Evolutionary conservation across 2,797 vertebrate genomes (phyloP).

Genomic region (Chaetodon trifasciatus): DNA sequence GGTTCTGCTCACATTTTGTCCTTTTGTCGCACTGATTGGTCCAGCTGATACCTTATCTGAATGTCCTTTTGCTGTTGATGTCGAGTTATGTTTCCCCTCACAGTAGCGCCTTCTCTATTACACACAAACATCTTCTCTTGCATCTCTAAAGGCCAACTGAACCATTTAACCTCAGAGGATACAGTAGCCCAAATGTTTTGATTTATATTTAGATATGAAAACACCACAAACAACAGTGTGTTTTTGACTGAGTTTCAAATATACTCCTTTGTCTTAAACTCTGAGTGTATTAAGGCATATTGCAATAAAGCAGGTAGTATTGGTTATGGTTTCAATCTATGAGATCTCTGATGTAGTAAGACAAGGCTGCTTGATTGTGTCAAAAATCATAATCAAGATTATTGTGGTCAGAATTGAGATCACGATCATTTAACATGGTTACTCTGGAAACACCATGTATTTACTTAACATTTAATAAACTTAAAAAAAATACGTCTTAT

Average conservation of each 20-base stretch:
- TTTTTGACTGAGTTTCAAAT: background rate
- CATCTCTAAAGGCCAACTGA: constrained; percentile 26
- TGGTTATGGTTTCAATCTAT: background rate
- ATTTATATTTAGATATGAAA: constrained; percentile 8
- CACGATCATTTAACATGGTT: no score
- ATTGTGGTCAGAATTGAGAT: no score
- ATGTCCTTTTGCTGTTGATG: constrained; percentile 16
- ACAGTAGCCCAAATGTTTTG: background rate
- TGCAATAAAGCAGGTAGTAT: no score
- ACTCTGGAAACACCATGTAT: no score
- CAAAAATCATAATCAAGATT: no score
- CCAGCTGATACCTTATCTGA: constrained; percentile 16
- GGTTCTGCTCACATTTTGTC: background rate
- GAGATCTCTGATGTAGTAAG: background rate
- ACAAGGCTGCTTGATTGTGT: no score
- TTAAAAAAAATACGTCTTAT: no score
- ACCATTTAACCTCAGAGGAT: background rate
- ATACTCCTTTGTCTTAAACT: background rate
- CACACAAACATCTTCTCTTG: constrained; percentile 7
- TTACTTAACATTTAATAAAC: no score
- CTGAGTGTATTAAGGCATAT: no score
- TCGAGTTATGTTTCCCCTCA: constrained; percentile 6
- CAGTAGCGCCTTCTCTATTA: constrained; percentile 25
- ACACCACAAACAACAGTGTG: background rate
- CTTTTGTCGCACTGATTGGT: background rate